Percentiles rank a stretch among this genome's conserved stretches.
Conservation (phyloP, 1,140 invertebrate genomes). For the Neodiprion pinetum region DNA sequence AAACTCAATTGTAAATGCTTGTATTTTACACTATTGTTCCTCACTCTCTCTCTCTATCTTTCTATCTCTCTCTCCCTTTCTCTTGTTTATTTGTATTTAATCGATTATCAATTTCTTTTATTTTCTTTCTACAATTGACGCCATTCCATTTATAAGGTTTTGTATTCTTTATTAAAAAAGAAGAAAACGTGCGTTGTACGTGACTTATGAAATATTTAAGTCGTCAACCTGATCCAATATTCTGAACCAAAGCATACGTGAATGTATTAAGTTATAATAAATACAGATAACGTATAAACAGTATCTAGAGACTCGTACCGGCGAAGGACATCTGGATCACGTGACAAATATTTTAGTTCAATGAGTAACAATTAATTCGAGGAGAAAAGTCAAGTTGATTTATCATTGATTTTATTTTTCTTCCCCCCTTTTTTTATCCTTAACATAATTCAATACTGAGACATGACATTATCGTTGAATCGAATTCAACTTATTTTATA, state of each 20-base stretch:
- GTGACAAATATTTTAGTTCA: conserved; percentile 29
- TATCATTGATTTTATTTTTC: conserved; percentile 16
- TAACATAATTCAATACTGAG: conserved; percentile 21
- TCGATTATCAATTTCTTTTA: background rate
- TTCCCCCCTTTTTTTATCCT: conserved; percentile 4
- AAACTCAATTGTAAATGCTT: too few species aligned
- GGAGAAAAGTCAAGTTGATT: conserved; percentile 8
- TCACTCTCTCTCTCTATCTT: background rate
- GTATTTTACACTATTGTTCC: too few species aligned
- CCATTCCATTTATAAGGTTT: conserved; percentile 26
- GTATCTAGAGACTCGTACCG: too few species aligned
- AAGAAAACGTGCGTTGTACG: background rate
- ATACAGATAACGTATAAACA: too few species aligned
- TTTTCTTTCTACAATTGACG: conserved; percentile 9
- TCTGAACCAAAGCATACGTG: conserved; percentile 10
- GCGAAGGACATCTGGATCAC: conserved; percentile 40
- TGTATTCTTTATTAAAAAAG: background rate
- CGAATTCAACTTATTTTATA: conserved; percentile 19
- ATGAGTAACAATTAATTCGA: conserved; percentile 4
- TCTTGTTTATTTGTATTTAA: conserved; percentile 12
- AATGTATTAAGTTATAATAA: too few species aligned
- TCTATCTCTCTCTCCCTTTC: background rate
- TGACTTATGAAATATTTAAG: background rate
- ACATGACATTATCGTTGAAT: background rate
- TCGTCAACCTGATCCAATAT: conserved; percentile 41